phyloP scores from a whole-genome alignment of 2,113 vertebrate species.

The Pelecanoides urinatrix region DNA sequence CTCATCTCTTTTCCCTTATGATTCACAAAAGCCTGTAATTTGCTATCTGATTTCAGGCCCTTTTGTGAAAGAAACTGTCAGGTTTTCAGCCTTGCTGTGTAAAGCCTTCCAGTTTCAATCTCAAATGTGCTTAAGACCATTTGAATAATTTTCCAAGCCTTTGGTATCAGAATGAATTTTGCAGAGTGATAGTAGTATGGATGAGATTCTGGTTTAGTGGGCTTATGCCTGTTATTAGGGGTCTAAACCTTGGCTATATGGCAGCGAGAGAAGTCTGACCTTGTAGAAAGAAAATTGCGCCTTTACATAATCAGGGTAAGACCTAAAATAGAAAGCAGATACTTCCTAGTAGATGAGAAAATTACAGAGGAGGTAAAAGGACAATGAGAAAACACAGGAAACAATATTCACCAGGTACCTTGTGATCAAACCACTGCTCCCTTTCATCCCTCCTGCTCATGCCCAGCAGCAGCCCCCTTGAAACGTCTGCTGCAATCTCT shows the following conservation, averaged over 20 bases:
- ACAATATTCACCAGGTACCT: background rate
- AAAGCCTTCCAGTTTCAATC: background rate
- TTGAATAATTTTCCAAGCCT: background rate
- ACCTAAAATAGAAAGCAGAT: background rate
- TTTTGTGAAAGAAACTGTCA: background rate
- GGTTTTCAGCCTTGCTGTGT: background rate
- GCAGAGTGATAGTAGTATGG: background rate
- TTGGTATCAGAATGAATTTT: background rate
- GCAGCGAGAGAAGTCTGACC: background rate
- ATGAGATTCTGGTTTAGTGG: background rate
- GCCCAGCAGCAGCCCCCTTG: background rate
- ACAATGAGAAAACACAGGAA: background rate
- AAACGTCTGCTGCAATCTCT: background rate
- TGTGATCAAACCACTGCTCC: background rate
- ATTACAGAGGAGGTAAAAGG: background rate
- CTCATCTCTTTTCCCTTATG: background rate
- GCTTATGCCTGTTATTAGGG: background rate
- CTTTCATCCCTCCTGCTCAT: background rate
- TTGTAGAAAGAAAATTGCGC: background rate
- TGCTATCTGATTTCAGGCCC: background rate
- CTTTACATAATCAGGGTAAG: background rate
- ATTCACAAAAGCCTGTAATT: background rate
- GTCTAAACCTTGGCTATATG: background rate
- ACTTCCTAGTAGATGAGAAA: background rate
- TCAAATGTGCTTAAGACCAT: background rate